phyloP scores from a whole-genome alignment of 2,888 invertebrate genomes.

The Clitarchus hookeri region DNA sequence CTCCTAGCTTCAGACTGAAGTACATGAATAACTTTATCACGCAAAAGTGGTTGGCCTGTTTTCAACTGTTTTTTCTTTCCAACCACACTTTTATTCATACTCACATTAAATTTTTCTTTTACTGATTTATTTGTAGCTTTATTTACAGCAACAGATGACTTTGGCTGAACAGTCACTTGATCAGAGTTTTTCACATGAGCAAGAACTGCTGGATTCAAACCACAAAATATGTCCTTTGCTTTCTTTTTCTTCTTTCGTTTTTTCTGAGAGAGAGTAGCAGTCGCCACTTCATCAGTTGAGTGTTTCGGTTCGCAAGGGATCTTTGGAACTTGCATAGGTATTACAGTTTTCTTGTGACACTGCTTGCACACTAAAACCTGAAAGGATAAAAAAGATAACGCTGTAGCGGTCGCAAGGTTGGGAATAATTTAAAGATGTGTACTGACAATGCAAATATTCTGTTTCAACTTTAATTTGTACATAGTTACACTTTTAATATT shows the following conservation, averaged over 20 bases:
- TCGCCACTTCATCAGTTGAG: not conserved
- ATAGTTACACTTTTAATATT: too few relatives aligned
- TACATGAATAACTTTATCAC: not conserved
- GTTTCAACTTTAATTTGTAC: too few relatives aligned
- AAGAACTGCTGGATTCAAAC: conserved; percentile 21
- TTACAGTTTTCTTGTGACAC: conserved; percentile 29
- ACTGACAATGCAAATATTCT: too few relatives aligned
- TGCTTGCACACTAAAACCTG: conserved; percentile 35
- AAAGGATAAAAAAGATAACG: conserved; percentile 16
- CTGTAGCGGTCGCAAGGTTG: too few relatives aligned
- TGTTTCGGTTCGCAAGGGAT: not conserved
- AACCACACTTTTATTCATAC: not conserved
- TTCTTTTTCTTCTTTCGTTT: conserved; percentile 36
- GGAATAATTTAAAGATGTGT: too few relatives aligned
- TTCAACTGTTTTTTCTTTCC: not conserved
- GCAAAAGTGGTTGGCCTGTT: not conserved
- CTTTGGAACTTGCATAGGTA: conserved; percentile 28
- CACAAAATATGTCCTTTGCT: conserved; percentile 30
- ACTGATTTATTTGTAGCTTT: conserved; percentile 15
- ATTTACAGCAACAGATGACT: not conserved
- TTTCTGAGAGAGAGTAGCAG: not conserved
- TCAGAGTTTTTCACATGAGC: not conserved
- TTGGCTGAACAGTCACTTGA: not conserved
- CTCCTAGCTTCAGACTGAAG: not conserved
- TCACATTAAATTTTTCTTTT: not conserved